These are phyloP conservation scores for Herminia tarsipennalis DNA, from an alignment of 2,888 invertebrate species.

Conservation along the genomic window DNA sequence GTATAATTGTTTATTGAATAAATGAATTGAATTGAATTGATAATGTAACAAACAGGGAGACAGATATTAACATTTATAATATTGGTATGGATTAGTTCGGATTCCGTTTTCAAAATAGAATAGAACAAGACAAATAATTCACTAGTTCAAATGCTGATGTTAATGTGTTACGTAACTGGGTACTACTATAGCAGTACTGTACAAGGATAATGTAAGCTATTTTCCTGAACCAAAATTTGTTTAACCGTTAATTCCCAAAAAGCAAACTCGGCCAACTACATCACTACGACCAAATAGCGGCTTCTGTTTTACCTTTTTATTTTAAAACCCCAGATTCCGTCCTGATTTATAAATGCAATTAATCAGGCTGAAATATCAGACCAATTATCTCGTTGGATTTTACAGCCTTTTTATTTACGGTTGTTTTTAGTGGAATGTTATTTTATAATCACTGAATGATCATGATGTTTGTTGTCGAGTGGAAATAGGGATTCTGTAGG, in stretches of 20 bases:
- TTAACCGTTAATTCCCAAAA: slow-evolving; percentile 5
- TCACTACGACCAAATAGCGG: slow-evolving; percentile 35
- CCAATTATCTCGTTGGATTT: slow-evolving; percentile 71
- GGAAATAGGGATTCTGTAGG: neutral
- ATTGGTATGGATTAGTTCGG: too few relatives aligned
- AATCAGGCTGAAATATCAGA: slow-evolving; percentile 74
- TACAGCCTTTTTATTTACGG: slow-evolving; percentile 49
- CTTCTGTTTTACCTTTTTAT: slow-evolving; percentile 62
- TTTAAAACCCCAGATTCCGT: slow-evolving; percentile 55
- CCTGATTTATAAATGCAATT: slow-evolving; percentile 72
- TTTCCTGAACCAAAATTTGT: too few relatives aligned
- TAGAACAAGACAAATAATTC: too few relatives aligned
- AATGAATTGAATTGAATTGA: too few relatives aligned
- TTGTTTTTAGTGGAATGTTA: slow-evolving; percentile 19
- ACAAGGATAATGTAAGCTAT: too few relatives aligned
- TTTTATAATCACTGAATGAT: slow-evolving; percentile 18
- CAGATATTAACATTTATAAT: too few relatives aligned
- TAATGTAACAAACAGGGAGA: too few relatives aligned
- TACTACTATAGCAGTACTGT: too few relatives aligned
- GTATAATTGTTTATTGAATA: too few relatives aligned
- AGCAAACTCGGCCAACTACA: slow-evolving; percentile 2
- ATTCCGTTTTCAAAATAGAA: too few relatives aligned
- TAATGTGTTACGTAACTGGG: too few relatives aligned
- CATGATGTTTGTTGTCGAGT: neutral
- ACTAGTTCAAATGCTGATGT: too few relatives aligned